Conservation (phyloP, 23 tunicate species). For the Trididemnum clinides region DNA sequence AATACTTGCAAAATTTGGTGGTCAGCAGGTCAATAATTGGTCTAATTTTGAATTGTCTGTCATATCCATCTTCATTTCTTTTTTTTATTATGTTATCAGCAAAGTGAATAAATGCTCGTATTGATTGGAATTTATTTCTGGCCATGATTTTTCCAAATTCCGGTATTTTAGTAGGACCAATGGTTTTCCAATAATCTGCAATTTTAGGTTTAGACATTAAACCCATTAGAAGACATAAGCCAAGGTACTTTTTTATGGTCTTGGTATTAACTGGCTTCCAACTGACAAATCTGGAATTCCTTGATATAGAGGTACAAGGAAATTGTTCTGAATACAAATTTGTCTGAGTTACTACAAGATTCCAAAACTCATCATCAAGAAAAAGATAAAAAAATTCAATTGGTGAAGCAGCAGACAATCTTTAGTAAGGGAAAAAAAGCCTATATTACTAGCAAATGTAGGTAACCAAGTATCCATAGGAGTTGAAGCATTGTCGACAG, state of each 20-base stretch:
- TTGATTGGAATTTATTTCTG: slow-evolving; percentile 6
- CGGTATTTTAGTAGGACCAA: slow-evolving; percentile 9
- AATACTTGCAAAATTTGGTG: slow-evolving; percentile 20
- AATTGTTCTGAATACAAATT: slow-evolving; percentile 31
- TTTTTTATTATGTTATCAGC: slow-evolving; percentile 22
- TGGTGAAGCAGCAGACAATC: slow-evolving; percentile 13
- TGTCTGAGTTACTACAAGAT: slow-evolving; percentile 16
- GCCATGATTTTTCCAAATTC: slow-evolving; percentile 41
- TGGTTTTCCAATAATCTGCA: slow-evolving; percentile 18
- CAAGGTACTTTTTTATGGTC: slow-evolving; percentile 22
- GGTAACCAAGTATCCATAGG: slow-evolving; percentile 34
- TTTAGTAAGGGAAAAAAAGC: slow-evolving; percentile 28
- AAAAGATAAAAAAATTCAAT: slow-evolving; percentile 14
- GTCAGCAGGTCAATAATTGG: slow-evolving; percentile 27
- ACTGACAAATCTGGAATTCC: slow-evolving; percentile 24
- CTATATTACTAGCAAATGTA: slow-evolving; percentile 21
- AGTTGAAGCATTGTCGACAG: slow-evolving; percentile 34
- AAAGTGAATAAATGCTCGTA: slow-evolving; percentile 29
- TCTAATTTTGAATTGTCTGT: slow-evolving; percentile 39
- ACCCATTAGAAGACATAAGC: slow-evolving; percentile 32
- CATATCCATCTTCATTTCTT: slow-evolving; percentile 24
- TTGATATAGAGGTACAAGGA: slow-evolving; percentile 8
- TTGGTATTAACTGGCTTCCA: slow-evolving; percentile 21
- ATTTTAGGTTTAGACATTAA: slow-evolving; percentile 24
- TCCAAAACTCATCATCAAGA: slow-evolving; percentile 25